Conservation (phyloP, 2,888 invertebrate species). For the Hedya salicella region DNA sequence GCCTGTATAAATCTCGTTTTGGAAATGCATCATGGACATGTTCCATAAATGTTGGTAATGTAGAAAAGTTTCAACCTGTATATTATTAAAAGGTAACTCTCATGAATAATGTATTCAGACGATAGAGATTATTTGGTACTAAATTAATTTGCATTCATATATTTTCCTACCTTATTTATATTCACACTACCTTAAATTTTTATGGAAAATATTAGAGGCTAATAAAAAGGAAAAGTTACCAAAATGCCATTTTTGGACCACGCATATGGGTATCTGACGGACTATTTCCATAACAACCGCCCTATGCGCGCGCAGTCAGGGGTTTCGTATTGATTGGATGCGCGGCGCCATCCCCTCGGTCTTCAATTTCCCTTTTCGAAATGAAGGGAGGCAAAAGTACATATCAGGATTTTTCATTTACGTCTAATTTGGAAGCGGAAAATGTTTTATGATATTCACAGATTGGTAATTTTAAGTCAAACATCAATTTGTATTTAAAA, state of each 20-base stretch:
- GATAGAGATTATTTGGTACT: not conserved
- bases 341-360: conserved; percentile 62
- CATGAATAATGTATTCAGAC: not conserved
- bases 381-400: conserved; percentile 61
- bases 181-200: not conserved
- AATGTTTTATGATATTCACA: not conserved
- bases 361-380: conserved; percentile 59
- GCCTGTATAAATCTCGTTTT: not conserved
- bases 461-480: too few species aligned
- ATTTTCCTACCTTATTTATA: not conserved
- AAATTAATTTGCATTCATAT: not conserved
- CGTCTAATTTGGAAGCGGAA: not conserved
- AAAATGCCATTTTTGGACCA: conserved; percentile 11
- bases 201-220: not conserved
- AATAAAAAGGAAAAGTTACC: not conserved
- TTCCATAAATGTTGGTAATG: not conserved
- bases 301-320: conserved; percentile 73
- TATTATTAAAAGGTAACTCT: not conserved
- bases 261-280: conserved; percentile 20
- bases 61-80: not conserved
- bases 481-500: conserved; percentile 12
- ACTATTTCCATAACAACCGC: conserved; percentile 41
- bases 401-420: conserved; percentile 53
- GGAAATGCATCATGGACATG: not conserved
- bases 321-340: conserved; percentile 75